These are phyloP conservation scores for Lasioglossum baleicum DNA, from an alignment of 1,140 invertebrate species.

Conservation along the genomic window DNA sequence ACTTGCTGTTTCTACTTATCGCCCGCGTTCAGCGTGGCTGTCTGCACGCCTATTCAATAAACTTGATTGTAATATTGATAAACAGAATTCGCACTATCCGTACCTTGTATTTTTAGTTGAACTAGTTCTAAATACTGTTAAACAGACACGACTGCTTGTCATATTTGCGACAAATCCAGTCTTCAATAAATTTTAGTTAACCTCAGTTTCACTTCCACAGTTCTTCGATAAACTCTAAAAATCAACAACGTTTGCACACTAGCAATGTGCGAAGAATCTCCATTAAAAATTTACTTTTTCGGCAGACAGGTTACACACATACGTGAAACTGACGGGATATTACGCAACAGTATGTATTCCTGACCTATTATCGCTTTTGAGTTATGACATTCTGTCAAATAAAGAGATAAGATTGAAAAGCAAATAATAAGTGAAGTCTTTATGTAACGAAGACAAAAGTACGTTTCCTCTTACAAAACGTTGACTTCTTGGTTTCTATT, in stretches of 20 bases:
- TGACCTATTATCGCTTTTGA: not conserved
- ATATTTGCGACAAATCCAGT: too few species aligned
- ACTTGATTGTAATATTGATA: too few species aligned
- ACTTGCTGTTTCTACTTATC: not conserved
- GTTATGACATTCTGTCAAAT: constrained; percentile 21
- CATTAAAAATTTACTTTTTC: too few species aligned
- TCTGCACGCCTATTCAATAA: not conserved
- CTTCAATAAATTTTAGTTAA: too few species aligned
- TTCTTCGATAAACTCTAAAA: too few species aligned
- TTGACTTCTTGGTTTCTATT: not conserved
- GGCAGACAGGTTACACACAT: not conserved
- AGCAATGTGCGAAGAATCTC: too few species aligned
- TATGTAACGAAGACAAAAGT: constrained; percentile 13
- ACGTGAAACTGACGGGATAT: not conserved
- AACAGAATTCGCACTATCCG: too few species aligned
- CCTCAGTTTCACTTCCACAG: too few species aligned
- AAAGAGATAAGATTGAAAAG: not conserved
- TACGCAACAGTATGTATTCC: not conserved
- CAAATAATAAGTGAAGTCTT: constrained; percentile 31
- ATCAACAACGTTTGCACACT: too few species aligned
- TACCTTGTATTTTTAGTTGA: too few species aligned
- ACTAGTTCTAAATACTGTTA: too few species aligned
- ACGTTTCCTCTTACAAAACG: constrained; percentile 16
- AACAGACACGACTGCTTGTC: too few species aligned
- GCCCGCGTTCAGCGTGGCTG: not conserved